phyloP scores from a whole-genome alignment of 1,140 invertebrate species.

The Drosophila ogumai region DNA sequence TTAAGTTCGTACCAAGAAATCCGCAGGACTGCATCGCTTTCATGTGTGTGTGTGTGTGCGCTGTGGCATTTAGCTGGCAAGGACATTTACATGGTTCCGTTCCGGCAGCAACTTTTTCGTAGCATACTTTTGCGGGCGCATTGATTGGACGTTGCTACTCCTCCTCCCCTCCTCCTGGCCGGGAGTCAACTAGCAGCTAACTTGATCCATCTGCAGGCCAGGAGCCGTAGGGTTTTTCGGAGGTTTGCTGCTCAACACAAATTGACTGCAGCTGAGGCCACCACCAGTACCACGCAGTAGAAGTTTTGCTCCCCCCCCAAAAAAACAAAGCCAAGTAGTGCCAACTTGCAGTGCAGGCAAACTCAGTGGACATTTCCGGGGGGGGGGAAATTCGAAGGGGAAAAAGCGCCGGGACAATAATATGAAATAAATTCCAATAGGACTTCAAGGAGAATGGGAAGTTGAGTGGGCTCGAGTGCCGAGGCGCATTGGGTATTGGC shows the following conservation, averaged over 20 bases:
- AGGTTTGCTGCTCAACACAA: constrained; percentile 46
- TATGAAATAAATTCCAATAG: constrained; percentile 77
- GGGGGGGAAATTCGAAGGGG: neutral
- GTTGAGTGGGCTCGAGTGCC: constrained; percentile 35
- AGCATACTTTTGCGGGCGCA: constrained; percentile 69
- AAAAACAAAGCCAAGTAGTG: constrained; percentile 71
- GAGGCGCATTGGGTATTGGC: constrained; percentile 20
- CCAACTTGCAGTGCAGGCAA: constrained; percentile 47
- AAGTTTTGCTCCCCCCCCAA: constrained; percentile 56
- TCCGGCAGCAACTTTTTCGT: constrained; percentile 61
- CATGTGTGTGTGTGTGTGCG: constrained; percentile 2
- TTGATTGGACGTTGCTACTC: constrained; percentile 26
- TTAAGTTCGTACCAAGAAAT: constrained; percentile 51
- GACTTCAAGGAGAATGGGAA: constrained; percentile 7
- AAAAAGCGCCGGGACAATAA: constrained; percentile 56
- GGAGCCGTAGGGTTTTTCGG: constrained; percentile 33
- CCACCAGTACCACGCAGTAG: constrained; percentile 33
- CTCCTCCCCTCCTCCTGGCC: neutral
- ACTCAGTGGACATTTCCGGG: neutral
- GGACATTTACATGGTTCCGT: constrained; percentile 55
- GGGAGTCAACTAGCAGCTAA: constrained; percentile 53
- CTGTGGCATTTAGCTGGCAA: constrained; percentile 47
- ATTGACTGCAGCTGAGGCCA: constrained; percentile 77
- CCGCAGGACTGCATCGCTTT: constrained; percentile 18
- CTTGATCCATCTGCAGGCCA: constrained; percentile 54